Evolutionary conservation across 1,140 invertebrate genomes (phyloP).

Genomic region (Helicoverpa armigera): DNA sequence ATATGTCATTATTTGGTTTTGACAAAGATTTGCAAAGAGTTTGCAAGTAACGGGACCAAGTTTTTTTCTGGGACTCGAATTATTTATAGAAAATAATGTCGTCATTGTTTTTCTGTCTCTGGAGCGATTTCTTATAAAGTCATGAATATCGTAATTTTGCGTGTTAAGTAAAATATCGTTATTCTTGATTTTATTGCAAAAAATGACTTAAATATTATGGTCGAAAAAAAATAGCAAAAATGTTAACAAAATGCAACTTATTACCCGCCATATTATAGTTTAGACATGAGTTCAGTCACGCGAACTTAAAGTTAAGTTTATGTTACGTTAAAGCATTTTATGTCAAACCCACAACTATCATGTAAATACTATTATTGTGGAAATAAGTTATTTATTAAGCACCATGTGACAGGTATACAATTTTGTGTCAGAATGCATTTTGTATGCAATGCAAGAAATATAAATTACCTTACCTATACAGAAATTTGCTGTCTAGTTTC

Average conservation of each 20-base stretch:
- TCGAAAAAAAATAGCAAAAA: not conserved
- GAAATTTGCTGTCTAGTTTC: too few relatives aligned
- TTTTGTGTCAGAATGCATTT: not conserved
- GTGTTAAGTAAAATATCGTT: too few relatives aligned
- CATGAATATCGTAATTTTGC: too few relatives aligned
- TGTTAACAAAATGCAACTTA: constrained; percentile 7
- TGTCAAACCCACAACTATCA: not conserved
- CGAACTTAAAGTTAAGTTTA: not conserved
- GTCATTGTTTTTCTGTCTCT: too few relatives aligned
- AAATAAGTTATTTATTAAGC: constrained; percentile 14
- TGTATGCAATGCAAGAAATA: not conserved
- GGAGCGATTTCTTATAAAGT: too few relatives aligned
- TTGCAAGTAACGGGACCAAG: too few relatives aligned
- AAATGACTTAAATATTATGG: not conserved
- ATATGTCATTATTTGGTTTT: too few relatives aligned
- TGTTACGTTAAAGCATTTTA: not conserved
- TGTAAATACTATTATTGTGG: not conserved
- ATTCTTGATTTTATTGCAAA: not conserved
- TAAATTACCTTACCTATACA: too few relatives aligned
- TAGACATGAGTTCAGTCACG: not conserved
- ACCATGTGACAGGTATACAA: not conserved
- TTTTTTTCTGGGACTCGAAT: too few relatives aligned
- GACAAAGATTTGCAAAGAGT: too few relatives aligned
- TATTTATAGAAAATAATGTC: too few relatives aligned
- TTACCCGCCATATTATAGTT: not conserved